Evolutionary conservation across 2,888 invertebrate genomes (phyloP).

Genomic region (Salticus scenicus): DNA sequence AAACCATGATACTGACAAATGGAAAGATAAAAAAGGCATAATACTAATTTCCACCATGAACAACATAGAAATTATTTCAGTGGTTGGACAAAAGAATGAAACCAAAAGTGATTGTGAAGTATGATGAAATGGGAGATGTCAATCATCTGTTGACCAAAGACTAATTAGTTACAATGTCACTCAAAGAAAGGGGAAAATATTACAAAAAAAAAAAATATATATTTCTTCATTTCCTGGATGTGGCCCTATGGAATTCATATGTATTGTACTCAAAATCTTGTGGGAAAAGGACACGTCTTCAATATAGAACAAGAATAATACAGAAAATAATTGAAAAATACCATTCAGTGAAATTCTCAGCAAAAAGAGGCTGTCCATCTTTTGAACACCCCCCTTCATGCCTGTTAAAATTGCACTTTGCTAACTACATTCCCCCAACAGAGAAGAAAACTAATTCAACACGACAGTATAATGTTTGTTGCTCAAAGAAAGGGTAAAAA

Average conservation of each 20-base stretch:
- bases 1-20: slow-evolving; percentile 25
- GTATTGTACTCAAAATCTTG: slow-evolving; percentile 27
- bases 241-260: slow-evolving; percentile 45
- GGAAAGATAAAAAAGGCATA: slow-evolving; percentile 49
- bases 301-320: slow-evolving; percentile 7
- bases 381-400: not conserved
- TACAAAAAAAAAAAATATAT: not conserved
- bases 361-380: not conserved
- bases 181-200: slow-evolving; percentile 25
- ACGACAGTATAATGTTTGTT: slow-evolving; percentile 15
- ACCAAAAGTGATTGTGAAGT: slow-evolving; percentile 3
- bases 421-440: slow-evolving; percentile 18
- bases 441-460: slow-evolving; percentile 12
- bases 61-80: slow-evolving; percentile 24
- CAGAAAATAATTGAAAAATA: slow-evolving; percentile 15
- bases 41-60: slow-evolving; percentile 19
- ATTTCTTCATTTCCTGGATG: slow-evolving; percentile 4
- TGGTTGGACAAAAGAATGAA: not conserved
- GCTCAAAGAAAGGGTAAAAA: slow-evolving; percentile 7
- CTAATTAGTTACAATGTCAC: slow-evolving; percentile 24
- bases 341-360: not conserved
- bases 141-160: slow-evolving; percentile 7
- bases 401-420: slow-evolving; percentile 24
- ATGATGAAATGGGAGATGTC: slow-evolving; percentile 6
- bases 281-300: slow-evolving; percentile 8